Evolutionary conservation across 2,797 vertebrate species (phyloP).

Genomic region (Zalophus californianus): DNA sequence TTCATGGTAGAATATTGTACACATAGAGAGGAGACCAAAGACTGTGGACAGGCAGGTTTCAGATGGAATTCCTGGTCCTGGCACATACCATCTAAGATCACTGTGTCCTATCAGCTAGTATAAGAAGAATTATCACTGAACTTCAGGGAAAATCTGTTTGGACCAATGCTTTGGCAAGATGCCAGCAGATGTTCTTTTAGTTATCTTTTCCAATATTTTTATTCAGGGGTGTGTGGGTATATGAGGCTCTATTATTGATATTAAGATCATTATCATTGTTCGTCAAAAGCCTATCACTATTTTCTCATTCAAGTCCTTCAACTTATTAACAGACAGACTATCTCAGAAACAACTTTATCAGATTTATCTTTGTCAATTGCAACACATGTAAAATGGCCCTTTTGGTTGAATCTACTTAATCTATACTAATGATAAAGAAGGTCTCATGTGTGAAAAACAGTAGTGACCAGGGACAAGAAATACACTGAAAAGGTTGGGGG

Average conservation of each 20-base stretch:
- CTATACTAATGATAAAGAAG: background rate
- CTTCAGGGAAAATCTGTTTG: background rate
- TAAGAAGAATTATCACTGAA: background rate
- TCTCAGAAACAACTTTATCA: background rate
- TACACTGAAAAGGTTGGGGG: background rate
- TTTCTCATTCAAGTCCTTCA: constrained; percentile 48
- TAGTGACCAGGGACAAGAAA: background rate
- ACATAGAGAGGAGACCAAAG: background rate
- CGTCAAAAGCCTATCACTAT: background rate
- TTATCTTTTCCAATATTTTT: background rate
- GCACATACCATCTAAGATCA: background rate
- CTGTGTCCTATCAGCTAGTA: background rate
- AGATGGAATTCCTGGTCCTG: background rate
- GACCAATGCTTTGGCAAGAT: background rate
- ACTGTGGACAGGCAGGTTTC: background rate
- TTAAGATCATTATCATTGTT: background rate
- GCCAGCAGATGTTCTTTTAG: background rate
- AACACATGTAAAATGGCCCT: background rate
- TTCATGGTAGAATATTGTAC: background rate
- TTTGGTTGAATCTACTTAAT: background rate
- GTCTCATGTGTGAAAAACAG: background rate
- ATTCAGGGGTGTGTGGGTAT: background rate
- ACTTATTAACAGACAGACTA: background rate
- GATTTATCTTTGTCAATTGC: background rate
- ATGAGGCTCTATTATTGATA: background rate